Conservation (phyloP, 2,113 vertebrate genomes). For the Caracal caracal region DNA sequence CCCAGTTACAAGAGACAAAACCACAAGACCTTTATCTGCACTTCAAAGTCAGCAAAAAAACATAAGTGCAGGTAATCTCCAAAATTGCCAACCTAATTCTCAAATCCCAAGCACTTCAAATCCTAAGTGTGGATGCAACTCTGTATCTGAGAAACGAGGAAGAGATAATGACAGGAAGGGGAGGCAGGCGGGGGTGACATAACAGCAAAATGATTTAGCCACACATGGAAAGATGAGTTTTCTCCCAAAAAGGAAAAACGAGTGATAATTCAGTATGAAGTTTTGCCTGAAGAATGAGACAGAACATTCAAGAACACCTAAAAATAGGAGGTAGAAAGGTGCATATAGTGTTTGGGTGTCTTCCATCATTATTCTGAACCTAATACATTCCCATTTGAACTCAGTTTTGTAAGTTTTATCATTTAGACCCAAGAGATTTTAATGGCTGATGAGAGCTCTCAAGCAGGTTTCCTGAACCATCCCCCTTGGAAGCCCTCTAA, state of each 20-base stretch:
- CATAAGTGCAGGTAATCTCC: conserved; percentile 56
- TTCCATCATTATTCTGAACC: neutral
- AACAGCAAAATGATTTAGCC: neutral
- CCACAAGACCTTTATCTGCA: conserved; percentile 69
- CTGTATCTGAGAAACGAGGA: neutral
- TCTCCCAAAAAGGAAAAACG: neutral
- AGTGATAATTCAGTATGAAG: neutral
- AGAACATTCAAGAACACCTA: neutral
- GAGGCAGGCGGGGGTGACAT: neutral
- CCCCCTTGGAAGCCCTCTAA: neutral
- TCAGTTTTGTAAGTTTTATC: conserved; percentile 22
- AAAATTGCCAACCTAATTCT: conserved; percentile 65
- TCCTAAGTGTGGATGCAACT: neutral
- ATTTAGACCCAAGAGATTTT: neutral
- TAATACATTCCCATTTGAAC: conserved; percentile 2
- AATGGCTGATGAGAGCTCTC: neutral
- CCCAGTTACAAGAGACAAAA: conserved; percentile 60
- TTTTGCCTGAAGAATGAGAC: neutral
- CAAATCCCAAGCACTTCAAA: conserved; percentile 51
- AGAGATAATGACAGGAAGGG: neutral
- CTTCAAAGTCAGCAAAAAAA: conserved; percentile 68
- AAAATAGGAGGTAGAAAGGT: conserved; percentile 13
- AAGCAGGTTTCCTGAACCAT: neutral
- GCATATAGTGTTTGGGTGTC: neutral
- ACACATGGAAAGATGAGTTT: neutral